A percentile compares a stretch with the other conserved stretches of the same genome.
Conservation (phyloP, 2,888 invertebrate genomes). For the Glomeris marginata region DNA sequence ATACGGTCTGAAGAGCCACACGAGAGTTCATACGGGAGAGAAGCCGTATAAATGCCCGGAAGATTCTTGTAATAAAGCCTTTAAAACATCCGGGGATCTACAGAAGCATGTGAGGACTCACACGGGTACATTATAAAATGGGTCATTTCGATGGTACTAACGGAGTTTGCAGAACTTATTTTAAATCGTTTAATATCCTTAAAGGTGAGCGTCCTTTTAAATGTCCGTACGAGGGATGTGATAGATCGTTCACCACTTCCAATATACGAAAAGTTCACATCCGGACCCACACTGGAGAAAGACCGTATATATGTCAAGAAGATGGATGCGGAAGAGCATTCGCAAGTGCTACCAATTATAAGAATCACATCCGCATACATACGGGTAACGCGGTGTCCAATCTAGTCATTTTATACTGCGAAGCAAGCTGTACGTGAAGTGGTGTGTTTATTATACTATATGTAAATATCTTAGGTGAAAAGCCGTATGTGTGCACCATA, state of each 20-base stretch:
- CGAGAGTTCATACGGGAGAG: constrained; percentile 43
- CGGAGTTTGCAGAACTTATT: not conserved
- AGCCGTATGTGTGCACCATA: constrained; percentile 46
- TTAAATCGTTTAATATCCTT: constrained; percentile 1
- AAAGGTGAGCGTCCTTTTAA: constrained; percentile 33
- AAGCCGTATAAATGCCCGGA: constrained; percentile 41
- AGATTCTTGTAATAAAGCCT: constrained; percentile 39
- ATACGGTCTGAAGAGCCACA: constrained; percentile 41
- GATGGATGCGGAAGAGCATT: constrained; percentile 45
- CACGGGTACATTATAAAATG: constrained; percentile 32
- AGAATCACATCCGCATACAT: constrained; percentile 51
- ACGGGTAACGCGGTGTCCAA: constrained; percentile 33
- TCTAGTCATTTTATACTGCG: no score
- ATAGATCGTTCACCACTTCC: constrained; percentile 48
- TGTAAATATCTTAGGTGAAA: constrained; percentile 36
- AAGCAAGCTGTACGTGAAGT: no score
- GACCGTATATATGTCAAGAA: constrained; percentile 45
- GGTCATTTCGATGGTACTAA: no score
- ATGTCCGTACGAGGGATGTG: constrained; percentile 41
- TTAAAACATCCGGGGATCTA: constrained; percentile 45
- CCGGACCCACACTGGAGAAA: constrained; percentile 49
- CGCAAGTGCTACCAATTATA: constrained; percentile 50
- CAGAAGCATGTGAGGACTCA: constrained; percentile 44
- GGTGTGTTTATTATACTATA: no score
- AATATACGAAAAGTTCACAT: constrained; percentile 51